Evolutionary conservation across 2,113 vertebrate genomes (phyloP).

Genomic region (Campylorhamphus procurvoides): DNA sequence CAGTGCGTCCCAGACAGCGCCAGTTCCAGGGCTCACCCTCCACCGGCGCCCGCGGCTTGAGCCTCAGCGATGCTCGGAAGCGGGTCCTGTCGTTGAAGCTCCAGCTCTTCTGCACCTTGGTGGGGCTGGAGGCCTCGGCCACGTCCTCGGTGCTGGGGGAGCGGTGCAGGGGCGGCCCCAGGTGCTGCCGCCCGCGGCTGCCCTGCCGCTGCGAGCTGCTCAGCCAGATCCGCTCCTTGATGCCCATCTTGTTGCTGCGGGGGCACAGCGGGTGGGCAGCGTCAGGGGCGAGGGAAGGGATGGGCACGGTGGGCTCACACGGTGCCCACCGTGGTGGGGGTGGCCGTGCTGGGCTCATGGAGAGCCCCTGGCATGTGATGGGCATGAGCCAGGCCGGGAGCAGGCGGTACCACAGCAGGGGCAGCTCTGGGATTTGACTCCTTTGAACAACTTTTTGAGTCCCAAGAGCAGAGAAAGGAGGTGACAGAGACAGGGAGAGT

Average conservation of each 20-base stretch:
- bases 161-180: constrained; percentile 78
- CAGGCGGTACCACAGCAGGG: background rate
- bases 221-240: constrained; percentile 94
- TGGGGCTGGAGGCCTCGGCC: constrained; percentile 83
- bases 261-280: background rate
- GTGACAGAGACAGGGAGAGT: background rate
- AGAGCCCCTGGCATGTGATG: fast-evolving
- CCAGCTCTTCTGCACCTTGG: constrained; percentile 98
- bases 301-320: fast-evolving
- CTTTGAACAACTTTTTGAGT: background rate
- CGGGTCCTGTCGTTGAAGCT: constrained; percentile 97
- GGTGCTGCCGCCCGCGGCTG: constrained; percentile 74
- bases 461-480: background rate
- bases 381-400: background rate
- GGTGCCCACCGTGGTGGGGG: background rate
- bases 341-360: background rate
- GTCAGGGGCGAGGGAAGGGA: background rate
- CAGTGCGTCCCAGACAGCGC: fast-evolving
- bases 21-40: constrained; percentile 76
- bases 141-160: constrained; percentile 88
- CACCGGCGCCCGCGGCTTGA: constrained; percentile 81
- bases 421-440: background rate
- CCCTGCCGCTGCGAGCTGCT: constrained; percentile 84
- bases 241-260: constrained; percentile 88
- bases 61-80: constrained; percentile 91